Evolutionary conservation across 1,140 invertebrate genomes (phyloP), one percentile per base, ranked within the genome.

Genomic region (Atta colombica): DNA sequence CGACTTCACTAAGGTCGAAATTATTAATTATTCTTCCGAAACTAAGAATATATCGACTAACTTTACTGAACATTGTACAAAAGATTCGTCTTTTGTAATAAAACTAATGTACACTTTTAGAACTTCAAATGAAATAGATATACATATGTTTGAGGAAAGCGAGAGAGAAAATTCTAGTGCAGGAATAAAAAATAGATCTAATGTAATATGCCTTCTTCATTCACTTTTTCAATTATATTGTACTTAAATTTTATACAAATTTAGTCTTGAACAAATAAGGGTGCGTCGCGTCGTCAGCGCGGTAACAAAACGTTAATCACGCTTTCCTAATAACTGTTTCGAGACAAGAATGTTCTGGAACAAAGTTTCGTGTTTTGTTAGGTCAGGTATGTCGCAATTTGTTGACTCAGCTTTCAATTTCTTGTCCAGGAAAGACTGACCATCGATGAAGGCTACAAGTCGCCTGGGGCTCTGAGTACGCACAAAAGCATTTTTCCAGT

Each of bases 401-500:
- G 69, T 74, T 18, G 71, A 8, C 25, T 77, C 58, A 45, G 31
- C 51, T 74, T 78, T 77, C 71, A 5, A 63, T 18, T 68, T 16
- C 39, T 69, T 25, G 80, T 5, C n/a, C 7, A 14, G 16, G 21
- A 80, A 75, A 16, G 39, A 77, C 45, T 25, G 28, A 2, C 4
- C 55, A 39, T 25, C 14, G 14, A 28, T n/a, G 3, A 89, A 87
- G 58, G 78, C 74, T 75, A 66, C 35, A 51, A 61, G 18, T 12
- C 21, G 18, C 16, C 31, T 31, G 18, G 18, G 82, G 7, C 18
- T 61, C n/a, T 65, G 75, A n/a, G 72, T 21, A 87, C 31, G 28
- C 65, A 45, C 84, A 90, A 91, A 91, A 84, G 45, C 68, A 75
- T 75, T 87, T 80, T 77, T 81, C 77, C 69, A 89, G 74, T 60